A percentile compares a stretch with the other conserved stretches of the same genome.
Evolutionary conservation across 2,113 vertebrate genomes (phyloP).

Genomic region (Brachyhypopomus gauderio): DNA sequence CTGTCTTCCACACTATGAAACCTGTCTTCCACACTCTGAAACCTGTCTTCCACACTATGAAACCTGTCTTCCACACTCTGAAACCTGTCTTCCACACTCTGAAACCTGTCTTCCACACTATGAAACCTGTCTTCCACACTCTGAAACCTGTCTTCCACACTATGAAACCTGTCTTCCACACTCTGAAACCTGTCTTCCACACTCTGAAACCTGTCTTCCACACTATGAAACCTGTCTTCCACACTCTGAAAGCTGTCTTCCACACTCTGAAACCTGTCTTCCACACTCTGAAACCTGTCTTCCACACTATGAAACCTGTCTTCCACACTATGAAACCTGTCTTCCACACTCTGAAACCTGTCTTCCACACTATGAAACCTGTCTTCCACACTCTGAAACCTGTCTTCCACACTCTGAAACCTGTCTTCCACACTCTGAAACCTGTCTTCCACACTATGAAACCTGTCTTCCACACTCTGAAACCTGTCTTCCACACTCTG

Average conservation of each 20-base stretch:
- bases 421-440: neutral
- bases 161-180: no score
- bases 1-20: neutral
- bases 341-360: neutral
- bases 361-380: slow-evolving; percentile 8
- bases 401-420: neutral
- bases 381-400: neutral
- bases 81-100: slow-evolving; percentile 17
- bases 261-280: slow-evolving; percentile 14
- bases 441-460: neutral
- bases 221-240: slow-evolving; percentile 18
- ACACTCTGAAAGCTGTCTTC: neutral
- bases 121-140: slow-evolving; percentile 17
- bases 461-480: slow-evolving; percentile 10
- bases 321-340: no score
- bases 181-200: slow-evolving; percentile 20
- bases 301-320: no score
- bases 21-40: slow-evolving; percentile 6
- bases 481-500: neutral
- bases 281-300: neutral
- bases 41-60: neutral
- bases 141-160: neutral
- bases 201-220: neutral
- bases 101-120: neutral
- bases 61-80: no score